Base-by-base conservation (phyloP, 2,113 vertebrate species). In the Marmota monax region DNA sequence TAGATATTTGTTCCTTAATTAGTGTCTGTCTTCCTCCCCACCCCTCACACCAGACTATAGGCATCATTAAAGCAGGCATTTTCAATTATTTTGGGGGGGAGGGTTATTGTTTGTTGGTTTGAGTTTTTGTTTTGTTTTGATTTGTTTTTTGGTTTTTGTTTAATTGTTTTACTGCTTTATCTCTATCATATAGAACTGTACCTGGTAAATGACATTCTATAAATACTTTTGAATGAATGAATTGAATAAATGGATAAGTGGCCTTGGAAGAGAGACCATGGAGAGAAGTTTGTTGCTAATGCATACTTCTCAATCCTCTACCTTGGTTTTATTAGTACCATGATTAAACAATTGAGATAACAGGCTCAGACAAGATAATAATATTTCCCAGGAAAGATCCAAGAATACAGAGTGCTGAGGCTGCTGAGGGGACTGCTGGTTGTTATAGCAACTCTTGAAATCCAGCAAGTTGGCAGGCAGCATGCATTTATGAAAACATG, bases 381-480 rank as follows among this genome's bases (percentile, higher is more conserved):
- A 94, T 91, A 97, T 94, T 97, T 94, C 87, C 96, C 76, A 96
- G 65, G 42, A 53, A 94, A 92, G 58, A 79, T 91, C 82, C 84
- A 83, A 96, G 87, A 92, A 79, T 87, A 20, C 25, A 76, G 51
- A 85, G 73, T 83, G 5, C 85, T 78, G 97, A 67, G 74, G 80
- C 86, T 95, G 78, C 88, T 69, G 92, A 88, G 96, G 72, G 63
- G 87, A 83, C 20, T 77, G 34, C 92, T 80, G 74, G 97, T 97
- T 98, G 95, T 96, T 87, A 97, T 92, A 90, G 98, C 88, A 98
- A 97, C 96, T 92, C 92, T 89, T 69, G 58, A 96, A 97, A 51
- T 78, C 94, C 95, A 42, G 63, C 93, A 94, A 92, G 78, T 97
- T 95, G 97, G 93, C 84, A 94, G 70, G 82, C 87, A 94, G 48